Percentiles rank a stretch among this genome's conserved stretches.
Conservation (phyloP, 1,140 invertebrate species). For the Coelopa frigida region DNA sequence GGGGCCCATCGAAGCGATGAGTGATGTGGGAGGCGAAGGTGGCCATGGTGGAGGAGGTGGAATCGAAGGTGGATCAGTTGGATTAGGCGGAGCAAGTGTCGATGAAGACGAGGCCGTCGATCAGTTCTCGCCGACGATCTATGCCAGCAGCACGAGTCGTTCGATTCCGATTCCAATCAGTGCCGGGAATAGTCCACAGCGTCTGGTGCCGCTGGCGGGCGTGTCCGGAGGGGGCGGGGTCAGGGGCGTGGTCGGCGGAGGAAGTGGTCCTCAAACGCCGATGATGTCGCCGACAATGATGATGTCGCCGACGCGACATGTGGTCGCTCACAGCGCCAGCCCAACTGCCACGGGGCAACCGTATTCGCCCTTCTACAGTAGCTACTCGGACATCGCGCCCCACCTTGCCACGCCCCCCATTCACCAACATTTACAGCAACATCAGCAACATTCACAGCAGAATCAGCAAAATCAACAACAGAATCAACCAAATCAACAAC, state of each 20-base stretch:
- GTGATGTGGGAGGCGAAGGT: conserved; percentile 3
- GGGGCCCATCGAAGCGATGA: background rate
- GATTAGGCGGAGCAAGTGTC: background rate
- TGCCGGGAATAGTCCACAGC: conserved; percentile 35
- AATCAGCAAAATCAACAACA: too few relatives aligned
- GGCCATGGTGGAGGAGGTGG: conserved; percentile 22
- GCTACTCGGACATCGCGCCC: too few relatives aligned
- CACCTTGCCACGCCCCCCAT: too few relatives aligned
- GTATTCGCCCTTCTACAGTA: conserved; percentile 35
- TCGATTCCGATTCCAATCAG: conserved; percentile 35
- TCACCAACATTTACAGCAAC: too few relatives aligned
- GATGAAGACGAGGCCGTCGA: conserved; percentile 33
- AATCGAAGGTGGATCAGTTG: too few relatives aligned
- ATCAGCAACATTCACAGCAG: too few relatives aligned
- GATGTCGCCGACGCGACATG: conserved; percentile 3
- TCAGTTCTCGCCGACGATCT: conserved; percentile 37
- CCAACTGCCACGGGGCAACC: conserved; percentile 25
- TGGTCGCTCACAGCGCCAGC: conserved; percentile 32
- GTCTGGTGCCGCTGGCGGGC: conserved; percentile 11
- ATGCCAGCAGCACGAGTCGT: conserved; percentile 16
- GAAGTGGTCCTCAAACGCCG: background rate
- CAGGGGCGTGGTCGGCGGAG: background rate
- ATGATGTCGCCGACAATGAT: conserved; percentile 1
- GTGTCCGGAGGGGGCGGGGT: background rate
- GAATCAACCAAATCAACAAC: too few relatives aligned